Conservation (phyloP, 2,888 invertebrate genomes). For the Keiferia lycopersicella region DNA sequence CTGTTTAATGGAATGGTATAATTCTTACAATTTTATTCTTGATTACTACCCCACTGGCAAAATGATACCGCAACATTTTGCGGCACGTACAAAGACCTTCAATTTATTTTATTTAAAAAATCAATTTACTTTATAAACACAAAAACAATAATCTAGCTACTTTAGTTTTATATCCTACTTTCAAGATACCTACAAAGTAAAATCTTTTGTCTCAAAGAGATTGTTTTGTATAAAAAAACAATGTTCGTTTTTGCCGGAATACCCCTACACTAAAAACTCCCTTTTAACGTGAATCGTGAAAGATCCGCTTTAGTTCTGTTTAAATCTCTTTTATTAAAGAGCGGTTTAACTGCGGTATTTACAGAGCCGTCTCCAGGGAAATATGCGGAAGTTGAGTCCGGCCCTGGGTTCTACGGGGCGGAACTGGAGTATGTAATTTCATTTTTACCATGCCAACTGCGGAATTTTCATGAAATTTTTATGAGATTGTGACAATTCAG, state of each 20-base stretch:
- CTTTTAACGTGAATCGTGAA: not conserved
- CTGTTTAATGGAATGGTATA: too few relatives aligned
- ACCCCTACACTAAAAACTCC: not conserved
- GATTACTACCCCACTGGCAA: too few relatives aligned
- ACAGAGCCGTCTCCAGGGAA: slow-evolving; percentile 7
- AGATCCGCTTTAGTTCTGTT: not conserved
- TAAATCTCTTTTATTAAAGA: slow-evolving; percentile 8
- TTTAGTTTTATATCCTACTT: too few relatives aligned
- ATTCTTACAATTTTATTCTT: too few relatives aligned
- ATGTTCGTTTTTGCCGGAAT: not conserved
- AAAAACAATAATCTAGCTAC: too few relatives aligned
- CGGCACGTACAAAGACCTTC: too few relatives aligned
- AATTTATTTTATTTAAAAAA: too few relatives aligned
- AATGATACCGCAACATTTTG: too few relatives aligned
- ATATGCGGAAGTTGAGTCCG: slow-evolving; percentile 4
- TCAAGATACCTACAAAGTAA: too few relatives aligned
- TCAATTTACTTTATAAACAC: too few relatives aligned
- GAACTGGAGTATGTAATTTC: not conserved
- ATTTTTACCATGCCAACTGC: not conserved
- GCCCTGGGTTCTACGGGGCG: not conserved
- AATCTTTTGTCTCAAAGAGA: not conserved
- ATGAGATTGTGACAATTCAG: not conserved
- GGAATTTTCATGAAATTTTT: not conserved
- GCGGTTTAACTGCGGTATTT: slow-evolving; percentile 7
- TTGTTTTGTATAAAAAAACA: not conserved